Evolutionary conservation across 2,113 vertebrate species (phyloP).

Genomic region (Neoarius graeffei): DNA sequence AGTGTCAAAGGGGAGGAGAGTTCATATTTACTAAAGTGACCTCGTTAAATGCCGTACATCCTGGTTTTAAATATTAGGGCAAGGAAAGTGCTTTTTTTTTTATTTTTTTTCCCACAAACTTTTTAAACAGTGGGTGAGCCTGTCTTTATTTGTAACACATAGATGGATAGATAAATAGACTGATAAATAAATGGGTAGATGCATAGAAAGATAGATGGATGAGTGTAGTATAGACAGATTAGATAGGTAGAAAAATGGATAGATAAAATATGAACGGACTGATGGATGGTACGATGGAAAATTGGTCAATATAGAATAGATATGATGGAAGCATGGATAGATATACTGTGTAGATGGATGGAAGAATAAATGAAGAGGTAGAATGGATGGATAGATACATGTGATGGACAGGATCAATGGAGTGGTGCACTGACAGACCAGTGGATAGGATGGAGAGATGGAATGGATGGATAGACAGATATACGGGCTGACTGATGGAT

Average conservation of each 20-base stretch:
- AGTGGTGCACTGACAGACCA: too few species aligned
- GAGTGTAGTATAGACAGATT: neutral
- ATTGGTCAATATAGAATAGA: neutral
- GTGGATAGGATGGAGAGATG: too few species aligned
- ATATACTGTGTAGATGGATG: neutral
- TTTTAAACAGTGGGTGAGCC: neutral
- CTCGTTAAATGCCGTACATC: neutral
- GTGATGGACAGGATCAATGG: neutral
- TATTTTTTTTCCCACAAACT: too few species aligned
- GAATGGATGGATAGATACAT: neutral
- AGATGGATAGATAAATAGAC: neutral
- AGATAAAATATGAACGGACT: neutral
- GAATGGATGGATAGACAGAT: neutral
- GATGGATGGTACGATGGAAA: neutral
- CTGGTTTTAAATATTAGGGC: neutral
- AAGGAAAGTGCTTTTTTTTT: too few species aligned
- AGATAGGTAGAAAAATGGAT: neutral
- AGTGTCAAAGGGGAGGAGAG: neutral
- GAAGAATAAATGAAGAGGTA: neutral
- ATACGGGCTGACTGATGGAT: neutral
- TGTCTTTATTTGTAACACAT: neutral
- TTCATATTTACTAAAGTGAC: neutral
- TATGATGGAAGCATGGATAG: neutral
- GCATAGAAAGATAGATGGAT: neutral
- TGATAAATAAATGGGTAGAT: neutral